Evolutionary conservation across 1,140 invertebrate genomes (phyloP), one percentile per base, ranked within the genome.

Genomic region (Cotesia typhae): DNA sequence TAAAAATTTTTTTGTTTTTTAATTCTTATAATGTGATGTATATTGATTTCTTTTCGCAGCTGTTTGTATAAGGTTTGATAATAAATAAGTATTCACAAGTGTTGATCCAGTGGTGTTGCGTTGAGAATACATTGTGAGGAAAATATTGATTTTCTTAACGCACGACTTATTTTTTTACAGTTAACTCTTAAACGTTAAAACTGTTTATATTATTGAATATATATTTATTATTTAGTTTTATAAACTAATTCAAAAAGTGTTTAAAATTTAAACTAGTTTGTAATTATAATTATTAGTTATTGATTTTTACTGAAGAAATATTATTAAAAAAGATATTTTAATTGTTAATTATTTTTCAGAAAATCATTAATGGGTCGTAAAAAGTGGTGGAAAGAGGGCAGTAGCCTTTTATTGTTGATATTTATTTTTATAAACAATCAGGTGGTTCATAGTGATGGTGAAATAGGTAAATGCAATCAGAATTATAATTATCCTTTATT

Each of bases 291-390:
- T 20, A 14, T 12, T 4, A 55, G 14, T 10, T 55, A 12, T n/a
- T 9, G 14, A 14, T 55, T 55, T 14, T 4, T 55, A 14, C 0
- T 20, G 53, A 12, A 28, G 28, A 28, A 28, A 1, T 28, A 28
- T 55, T 55, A 36, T 59, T 68, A 17, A 59, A 0, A 36, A 12
- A 7, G 38, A 5, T 57, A 59, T 14, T 51, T 38, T 59, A 38
- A 38, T 7, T n/a, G 36, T 1, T 41, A 5, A n/a, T n/a, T n/a
- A 59, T 36, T 57, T 78, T 83, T 66, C 70, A 82, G 81, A 73
- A 75, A 77, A 10, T 35, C 60, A 83, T 83, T 79, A 79, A 87
- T 87, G 85, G 81, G 83, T 76, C 81, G 79, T 78, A 85, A 84
- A 83, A 77, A 76, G 76, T 82, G 82, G 80, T 81, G 81, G 81